These are phyloP conservation scores for Sebastes oblongus DNA, from an alignment of 2,797 vertebrate species.

Conservation along the genomic window DNA sequence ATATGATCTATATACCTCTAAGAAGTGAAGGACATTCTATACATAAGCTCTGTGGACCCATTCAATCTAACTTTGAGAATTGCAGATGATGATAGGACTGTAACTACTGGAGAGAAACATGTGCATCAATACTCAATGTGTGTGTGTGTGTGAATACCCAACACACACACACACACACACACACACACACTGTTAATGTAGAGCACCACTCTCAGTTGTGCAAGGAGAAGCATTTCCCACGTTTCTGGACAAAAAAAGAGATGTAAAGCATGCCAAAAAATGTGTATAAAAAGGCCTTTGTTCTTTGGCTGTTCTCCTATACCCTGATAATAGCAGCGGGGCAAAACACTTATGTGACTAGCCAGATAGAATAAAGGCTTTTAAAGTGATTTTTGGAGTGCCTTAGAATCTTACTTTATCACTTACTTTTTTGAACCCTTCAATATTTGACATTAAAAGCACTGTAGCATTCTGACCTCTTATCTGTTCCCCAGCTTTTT, in stretches of 20 bases:
- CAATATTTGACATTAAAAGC: slow-evolving; percentile 14
- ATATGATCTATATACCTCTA: not conserved
- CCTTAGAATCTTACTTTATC: not conserved
- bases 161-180: not conserved
- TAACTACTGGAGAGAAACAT: not conserved
- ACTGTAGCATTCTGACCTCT: not conserved
- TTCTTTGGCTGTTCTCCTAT: slow-evolving; percentile 7
- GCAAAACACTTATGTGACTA: slow-evolving; percentile 6
- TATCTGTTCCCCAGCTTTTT: not conserved
- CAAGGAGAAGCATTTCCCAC: slow-evolving; percentile 3
- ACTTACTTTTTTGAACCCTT: not conserved
- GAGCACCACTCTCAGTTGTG: not conserved
- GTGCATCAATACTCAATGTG: not conserved
- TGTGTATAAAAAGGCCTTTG: slow-evolving; percentile 16
- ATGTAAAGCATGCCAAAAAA: not conserved
- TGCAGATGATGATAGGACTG: not conserved
- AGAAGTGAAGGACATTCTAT: slow-evolving; percentile 24
- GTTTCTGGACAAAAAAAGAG: not conserved
- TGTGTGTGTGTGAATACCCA: slow-evolving; percentile 8
- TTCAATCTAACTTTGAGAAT: not conserved
- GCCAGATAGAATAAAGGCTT: slow-evolving; percentile 28
- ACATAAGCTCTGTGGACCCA: slow-evolving; percentile 10
- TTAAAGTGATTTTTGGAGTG: slow-evolving; percentile 10
- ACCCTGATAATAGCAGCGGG: slow-evolving; percentile 4
- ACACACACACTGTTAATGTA: not conserved